Base-by-base conservation (phyloP, 2,888 invertebrate species). In the Tribolium freemani region DNA sequence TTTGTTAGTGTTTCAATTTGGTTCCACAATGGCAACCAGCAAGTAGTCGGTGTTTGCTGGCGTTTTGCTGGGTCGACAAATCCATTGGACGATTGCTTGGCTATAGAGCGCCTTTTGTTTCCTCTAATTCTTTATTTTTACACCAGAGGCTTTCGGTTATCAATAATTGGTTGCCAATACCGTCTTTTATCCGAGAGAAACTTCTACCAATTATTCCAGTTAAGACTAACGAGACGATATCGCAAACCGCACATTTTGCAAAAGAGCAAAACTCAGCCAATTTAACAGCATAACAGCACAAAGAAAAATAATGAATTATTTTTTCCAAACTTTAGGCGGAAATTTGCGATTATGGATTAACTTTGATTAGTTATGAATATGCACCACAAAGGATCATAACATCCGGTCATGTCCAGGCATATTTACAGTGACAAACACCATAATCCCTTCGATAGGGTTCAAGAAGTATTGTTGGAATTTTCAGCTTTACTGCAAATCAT, bases 1-100 rank as follows among this genome's bases (percentile, higher is more conserved):
- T 83, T 85, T 84, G 84, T 83, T 84, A 84, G 83, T 84, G 83
- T 84, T 84, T 84, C 84, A 81, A 84, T 84, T 84, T 81, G 81
- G 81, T 80, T 75, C 71, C 75, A 73, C 76, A 72, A 74, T 75
- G 77, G 74, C 72, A 78, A 76, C 79, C 80, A 79, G 74, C 71
- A 76, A 73, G 78, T 77, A 76, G 76, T 77, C 77, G 79, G 72
- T 74, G 60, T 56, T 76, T 78, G 64, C 10, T 3, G 8, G 8
- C 53, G 64, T 21, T 21, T 8, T 3, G 21, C 20, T 0, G 2
- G 5, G 44, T 20, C 21, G 31, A 64, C 44, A 53, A 53, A 20
- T 20, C 54, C 6, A 21, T 73, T 80, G 80, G 78, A 48, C 79
- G 76, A 75, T 76, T 82, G 72, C 71, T 69, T 79, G 78, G 81